Evolutionary conservation across 2,888 invertebrate genomes (phyloP).

Genomic region (Galerucella nymphaeae): DNA sequence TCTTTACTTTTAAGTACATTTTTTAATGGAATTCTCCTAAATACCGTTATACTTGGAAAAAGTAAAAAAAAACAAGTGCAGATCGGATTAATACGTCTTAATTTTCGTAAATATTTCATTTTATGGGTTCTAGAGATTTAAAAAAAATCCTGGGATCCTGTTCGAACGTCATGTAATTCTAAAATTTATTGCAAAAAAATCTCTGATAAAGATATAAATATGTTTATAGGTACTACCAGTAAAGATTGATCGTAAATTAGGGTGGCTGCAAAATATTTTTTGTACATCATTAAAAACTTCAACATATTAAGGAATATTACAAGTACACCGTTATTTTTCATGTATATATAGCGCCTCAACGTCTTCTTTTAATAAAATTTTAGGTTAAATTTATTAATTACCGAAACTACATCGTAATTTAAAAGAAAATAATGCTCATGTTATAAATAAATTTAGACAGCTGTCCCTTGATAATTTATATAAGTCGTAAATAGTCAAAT

Average conservation of each 20-base stretch:
- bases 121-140: constrained; percentile 14
- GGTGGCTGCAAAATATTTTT: not conserved
- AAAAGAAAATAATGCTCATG: not conserved
- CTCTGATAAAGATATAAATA: constrained; percentile 17
- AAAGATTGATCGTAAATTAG: constrained; percentile 16
- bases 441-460: not conserved
- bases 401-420: not conserved
- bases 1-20: not conserved
- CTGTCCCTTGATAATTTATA: not conserved
- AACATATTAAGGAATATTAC: constrained; percentile 1
- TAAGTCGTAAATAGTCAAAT: not conserved
- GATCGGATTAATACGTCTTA: constrained; percentile 11
- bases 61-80: not conserved
- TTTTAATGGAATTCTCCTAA: not conserved
- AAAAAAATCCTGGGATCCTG: not conserved
- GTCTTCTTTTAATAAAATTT: not conserved
- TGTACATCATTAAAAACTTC: not conserved
- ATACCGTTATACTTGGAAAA: constrained; percentile 1
- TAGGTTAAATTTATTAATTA: not conserved
- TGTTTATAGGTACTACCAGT: constrained; percentile 1
- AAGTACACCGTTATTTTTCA: too few species aligned
- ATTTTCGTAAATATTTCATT: constrained; percentile 13
- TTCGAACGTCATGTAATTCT: constrained; percentile 2
- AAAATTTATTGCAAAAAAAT: constrained; percentile 7
- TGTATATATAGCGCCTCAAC: not conserved